Evolutionary conservation across 2,888 invertebrate species (phyloP), one percentile per base, ranked within the genome.

Genomic region (Exocentrus adspersus): DNA sequence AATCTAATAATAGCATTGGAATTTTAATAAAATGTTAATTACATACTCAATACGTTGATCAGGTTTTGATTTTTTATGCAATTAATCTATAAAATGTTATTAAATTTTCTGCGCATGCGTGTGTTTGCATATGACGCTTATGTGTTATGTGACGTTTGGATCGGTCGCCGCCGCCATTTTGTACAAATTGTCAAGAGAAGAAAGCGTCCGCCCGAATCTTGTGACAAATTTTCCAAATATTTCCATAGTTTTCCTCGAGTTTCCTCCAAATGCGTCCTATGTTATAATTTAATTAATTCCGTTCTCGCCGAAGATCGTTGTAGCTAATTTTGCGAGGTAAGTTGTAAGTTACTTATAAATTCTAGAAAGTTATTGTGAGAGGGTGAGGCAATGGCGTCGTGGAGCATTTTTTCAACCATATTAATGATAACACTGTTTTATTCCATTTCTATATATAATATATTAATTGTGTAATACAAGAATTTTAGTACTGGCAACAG

Each of bases 331-430:
- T 24, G 45, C 20, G 30, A 57, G 57, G 57, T 57, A 57, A 57
- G 57, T 57, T 57, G 57, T 46, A 45, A 57, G 46, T 46, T 57
- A 45, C 57, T 57, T 57, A 46, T 57, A 57, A 17, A 30, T 54
- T 43, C 46, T 57, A 57, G 57, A 46, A 56, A 56, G 45, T 46
- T 28, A 43, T 57, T 30, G 46, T 30, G 46, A 19, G 46, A 20
- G 46, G 46, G 46, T 57, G 57, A 19, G 46, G 30, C 57, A 57
- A 57, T 57, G 57, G 57, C 57, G 57, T 46, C 57, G 32, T 45
- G 57, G 30, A 28, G 42, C 41, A 24, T 14, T 37, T 32, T 32
- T 19, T 12, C 51, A 30, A 51, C 16, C 51, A 12, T 48, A 2
- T 51, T 19, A 17, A 28, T 14, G 19, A 28, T 24, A 1, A 32